A percentile compares a stretch with the other conserved stretches of the same genome.
Conservation (phyloP, 2,888 invertebrate genomes). For the Idaea aversata region DNA sequence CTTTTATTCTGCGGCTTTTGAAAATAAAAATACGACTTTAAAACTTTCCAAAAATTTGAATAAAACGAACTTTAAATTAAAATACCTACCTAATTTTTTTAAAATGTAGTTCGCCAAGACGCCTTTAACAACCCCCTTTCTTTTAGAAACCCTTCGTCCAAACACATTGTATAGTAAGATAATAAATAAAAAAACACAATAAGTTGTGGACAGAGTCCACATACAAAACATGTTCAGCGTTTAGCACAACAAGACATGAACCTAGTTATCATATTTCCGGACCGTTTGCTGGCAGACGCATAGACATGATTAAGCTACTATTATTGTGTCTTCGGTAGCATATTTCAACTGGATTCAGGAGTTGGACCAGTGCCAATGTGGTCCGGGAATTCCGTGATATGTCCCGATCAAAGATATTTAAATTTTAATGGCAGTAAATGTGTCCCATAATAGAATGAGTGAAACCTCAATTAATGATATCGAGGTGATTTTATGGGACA, state of each 20-base stretch:
- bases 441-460: too few relatives aligned
- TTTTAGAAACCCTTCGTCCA: too few relatives aligned
- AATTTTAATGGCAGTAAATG: not conserved
- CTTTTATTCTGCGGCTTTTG: too few relatives aligned
- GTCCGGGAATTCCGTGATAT: not conserved
- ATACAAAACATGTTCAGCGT: conserved; percentile 11
- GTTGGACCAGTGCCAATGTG: conserved; percentile 1
- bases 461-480: too few relatives aligned
- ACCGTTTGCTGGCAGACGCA: conserved; percentile 41
- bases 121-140: too few relatives aligned
- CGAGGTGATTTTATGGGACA: too few relatives aligned
- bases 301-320: conserved; percentile 47
- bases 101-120: too few relatives aligned
- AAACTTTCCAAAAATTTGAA: too few relatives aligned
- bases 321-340: conserved; percentile 49
- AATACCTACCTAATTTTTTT: too few relatives aligned
- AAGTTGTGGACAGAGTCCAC: not conserved
- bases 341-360: conserved; percentile 28
- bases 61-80: too few relatives aligned
- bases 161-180: not conserved
- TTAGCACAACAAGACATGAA: conserved; percentile 16
- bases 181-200: not conserved
- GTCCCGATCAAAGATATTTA: not conserved
- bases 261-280: conserved; percentile 37
- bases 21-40: too few relatives aligned